Base-by-base conservation (phyloP, 2,888 invertebrate genomes). In the Sphaeridia pumilis region DNA sequence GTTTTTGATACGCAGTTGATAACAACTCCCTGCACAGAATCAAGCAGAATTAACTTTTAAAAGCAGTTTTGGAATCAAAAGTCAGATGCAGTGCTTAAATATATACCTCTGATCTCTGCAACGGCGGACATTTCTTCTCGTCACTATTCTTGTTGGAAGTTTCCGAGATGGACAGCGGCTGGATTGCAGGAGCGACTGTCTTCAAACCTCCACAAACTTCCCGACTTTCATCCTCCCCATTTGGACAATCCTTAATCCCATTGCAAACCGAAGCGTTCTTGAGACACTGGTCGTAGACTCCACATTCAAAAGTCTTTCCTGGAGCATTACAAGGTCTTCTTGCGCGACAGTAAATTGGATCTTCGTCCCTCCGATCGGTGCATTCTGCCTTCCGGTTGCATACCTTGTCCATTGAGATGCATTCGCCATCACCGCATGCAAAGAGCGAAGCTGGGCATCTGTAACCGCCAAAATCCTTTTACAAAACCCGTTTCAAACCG, bases 231-330 rank as follows among this genome's bases (percentile, higher is more conserved):
- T 56, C 55, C 14, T 45, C 44, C 14, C 52, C 52, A 34, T 56
- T 38, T 3, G 45, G 42, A 38, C 57, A 58, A 26, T 58, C 50
- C 4, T 12, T 21, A 1, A 12, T 31, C 10, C 47, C 46, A 20
- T 58, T 49, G 38, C 57, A 57, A 10, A 53, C 47, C 24, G 34
- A 25, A 1, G 14, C 20, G 7, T 48, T 24, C 1, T 28, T 28
- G 5, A 58, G 26, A 38, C 57, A 58, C 2, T 41, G 49, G 2
- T 50, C 57, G 26, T 58, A 58, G 7, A 52, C 34, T 7, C 57
- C 57, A 50, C 57, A 58, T 31, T 55, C 55, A 28, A 42, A 42
- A 1, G 52, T 49, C 35, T 55, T 52, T 5, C 45, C 49, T 14
- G 31, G 41, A 25, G 26, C 43, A 7, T 44, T 47, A 22, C 57